phyloP scores from a whole-genome alignment of 2,797 vertebrate species.

The Erethizon dorsatum region DNA sequence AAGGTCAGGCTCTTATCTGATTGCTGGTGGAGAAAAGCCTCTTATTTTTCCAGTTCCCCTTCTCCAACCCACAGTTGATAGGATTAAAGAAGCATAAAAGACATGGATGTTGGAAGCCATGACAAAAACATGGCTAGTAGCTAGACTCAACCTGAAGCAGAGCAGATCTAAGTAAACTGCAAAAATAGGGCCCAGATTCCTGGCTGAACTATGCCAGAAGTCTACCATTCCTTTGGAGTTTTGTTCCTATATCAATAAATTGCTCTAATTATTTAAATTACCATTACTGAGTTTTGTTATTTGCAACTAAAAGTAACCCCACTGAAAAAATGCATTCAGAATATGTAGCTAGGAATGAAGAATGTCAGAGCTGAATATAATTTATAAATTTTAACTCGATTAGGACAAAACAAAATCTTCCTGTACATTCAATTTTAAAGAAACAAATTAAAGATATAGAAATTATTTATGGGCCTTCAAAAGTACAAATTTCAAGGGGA shows the following conservation, averaged over 20 bases:
- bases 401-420: slow-evolving; percentile 38
- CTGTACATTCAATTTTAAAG: slow-evolving; percentile 12
- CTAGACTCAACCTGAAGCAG: not conserved
- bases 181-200: not conserved
- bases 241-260: slow-evolving; percentile 17
- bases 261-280: not conserved
- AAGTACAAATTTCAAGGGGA: slow-evolving; percentile 59
- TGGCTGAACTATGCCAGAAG: not conserved
- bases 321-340: not conserved
- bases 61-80: not conserved
- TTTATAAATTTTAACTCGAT: slow-evolving; percentile 56
- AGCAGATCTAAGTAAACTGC: not conserved
- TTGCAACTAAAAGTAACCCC: not conserved
- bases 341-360: slow-evolving; percentile 34
- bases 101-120: not conserved
- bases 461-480: slow-evolving; percentile 61
- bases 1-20: not conserved
- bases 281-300: not conserved
- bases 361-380: slow-evolving; percentile 19
- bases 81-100: not conserved
- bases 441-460: slow-evolving; percentile 21
- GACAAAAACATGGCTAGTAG: not conserved
- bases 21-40: slow-evolving; percentile 17
- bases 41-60: not conserved
- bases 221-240: not conserved